Evolutionary conservation across 2,113 vertebrate species (phyloP).

Genomic region (Tychaedon coryphoeus): DNA sequence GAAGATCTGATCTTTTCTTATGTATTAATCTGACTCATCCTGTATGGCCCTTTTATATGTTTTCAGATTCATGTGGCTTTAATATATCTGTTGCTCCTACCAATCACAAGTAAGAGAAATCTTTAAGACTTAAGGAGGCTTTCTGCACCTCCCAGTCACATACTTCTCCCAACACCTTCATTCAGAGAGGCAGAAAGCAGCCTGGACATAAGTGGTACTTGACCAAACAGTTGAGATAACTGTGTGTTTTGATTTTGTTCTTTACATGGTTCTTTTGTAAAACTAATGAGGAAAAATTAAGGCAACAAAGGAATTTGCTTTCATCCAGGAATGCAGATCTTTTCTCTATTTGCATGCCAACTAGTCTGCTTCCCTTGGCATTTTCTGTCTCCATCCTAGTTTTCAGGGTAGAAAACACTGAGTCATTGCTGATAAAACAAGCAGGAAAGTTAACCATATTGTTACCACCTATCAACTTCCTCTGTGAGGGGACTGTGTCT

Average conservation of each 20-base stretch:
- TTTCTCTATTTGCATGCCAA: neutral
- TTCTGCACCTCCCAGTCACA: neutral
- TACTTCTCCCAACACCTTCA: neutral
- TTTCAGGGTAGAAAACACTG: neutral
- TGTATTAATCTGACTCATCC: neutral
- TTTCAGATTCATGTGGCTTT: neutral
- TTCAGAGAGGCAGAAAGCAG: neutral
- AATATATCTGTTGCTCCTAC: neutral
- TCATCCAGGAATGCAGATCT: neutral
- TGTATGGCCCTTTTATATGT: neutral
- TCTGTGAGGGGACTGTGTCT: neutral
- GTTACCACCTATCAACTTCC: neutral
- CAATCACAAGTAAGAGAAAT: neutral
- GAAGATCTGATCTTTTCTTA: neutral
- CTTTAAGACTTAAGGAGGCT: neutral
- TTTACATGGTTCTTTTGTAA: neutral
- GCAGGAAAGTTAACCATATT: neutral
- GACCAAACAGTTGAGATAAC: neutral
- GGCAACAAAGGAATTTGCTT: neutral
- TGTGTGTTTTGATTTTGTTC: neutral
- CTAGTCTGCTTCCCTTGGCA: neutral
- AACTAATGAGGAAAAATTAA: neutral
- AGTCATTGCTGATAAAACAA: neutral
- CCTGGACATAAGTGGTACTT: neutral
- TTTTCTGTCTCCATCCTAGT: neutral